These are phyloP conservation scores for Latrodectus hesperus DNA, from an alignment of 2,888 invertebrate genomes.

Conservation along the genomic window DNA sequence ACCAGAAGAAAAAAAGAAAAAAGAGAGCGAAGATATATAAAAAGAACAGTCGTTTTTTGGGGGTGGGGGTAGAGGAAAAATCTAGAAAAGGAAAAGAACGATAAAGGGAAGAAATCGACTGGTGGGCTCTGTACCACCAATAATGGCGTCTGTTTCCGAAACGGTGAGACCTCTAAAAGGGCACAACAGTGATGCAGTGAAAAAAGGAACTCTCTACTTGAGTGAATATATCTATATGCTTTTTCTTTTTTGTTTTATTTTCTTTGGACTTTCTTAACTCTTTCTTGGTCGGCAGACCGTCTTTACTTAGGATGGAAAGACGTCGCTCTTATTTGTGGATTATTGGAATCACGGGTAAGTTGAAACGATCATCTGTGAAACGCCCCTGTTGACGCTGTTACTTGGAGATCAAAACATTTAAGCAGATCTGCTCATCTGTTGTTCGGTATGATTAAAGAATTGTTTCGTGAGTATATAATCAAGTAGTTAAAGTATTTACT, in stretches of 20 bases:
- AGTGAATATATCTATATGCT: neutral
- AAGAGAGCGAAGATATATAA: neutral
- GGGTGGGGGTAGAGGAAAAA: neutral
- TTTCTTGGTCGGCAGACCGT: neutral
- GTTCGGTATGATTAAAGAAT: too few relatives aligned
- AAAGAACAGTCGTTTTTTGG: neutral
- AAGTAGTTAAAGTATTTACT: too few relatives aligned
- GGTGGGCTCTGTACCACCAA: constrained; percentile 34
- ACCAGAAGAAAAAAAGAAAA: neutral
- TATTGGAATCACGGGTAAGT: too few relatives aligned
- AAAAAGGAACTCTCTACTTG: neutral
- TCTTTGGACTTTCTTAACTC: neutral
- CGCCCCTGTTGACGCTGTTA: too few relatives aligned
- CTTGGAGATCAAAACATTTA: too few relatives aligned
- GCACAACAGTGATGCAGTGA: neutral
- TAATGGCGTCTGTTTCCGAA: constrained; percentile 49
- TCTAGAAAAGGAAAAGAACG: constrained; percentile 18
- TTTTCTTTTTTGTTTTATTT: neutral
- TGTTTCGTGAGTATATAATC: too few relatives aligned
- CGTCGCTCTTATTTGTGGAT: too few relatives aligned
- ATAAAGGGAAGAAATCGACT: constrained; percentile 46
- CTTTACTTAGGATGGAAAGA: neutral
- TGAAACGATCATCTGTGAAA: too few relatives aligned
- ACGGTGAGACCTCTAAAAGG: constrained; percentile 3
- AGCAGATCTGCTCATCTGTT: too few relatives aligned